Evolutionary conservation across 2,888 invertebrate species (phyloP).

Genomic region (Apotomis turbidana): DNA sequence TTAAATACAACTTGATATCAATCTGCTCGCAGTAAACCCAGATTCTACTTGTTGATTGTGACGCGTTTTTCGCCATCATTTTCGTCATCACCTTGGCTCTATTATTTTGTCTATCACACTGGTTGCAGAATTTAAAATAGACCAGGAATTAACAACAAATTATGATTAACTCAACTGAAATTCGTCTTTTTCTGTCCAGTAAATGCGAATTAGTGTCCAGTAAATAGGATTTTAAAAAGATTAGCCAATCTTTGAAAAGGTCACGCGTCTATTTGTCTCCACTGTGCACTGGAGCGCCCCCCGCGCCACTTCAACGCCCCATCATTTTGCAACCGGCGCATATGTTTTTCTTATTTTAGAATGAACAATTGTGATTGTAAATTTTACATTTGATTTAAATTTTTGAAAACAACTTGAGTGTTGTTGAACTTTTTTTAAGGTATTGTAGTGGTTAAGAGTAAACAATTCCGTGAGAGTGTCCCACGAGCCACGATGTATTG

Average conservation of each 20-base stretch:
- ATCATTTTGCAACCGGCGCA: conserved; percentile 56
- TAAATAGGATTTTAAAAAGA: conserved; percentile 54
- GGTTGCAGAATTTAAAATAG: too few relatives aligned
- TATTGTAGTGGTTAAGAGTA: conserved; percentile 48
- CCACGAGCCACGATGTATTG: conserved; percentile 46
- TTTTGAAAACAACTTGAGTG: conserved; percentile 59
- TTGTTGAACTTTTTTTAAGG: conserved; percentile 50
- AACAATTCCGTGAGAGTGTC: conserved; percentile 49
- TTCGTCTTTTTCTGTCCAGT: neutral
- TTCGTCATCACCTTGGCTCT: too few relatives aligned
- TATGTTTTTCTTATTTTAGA: conserved; percentile 69
- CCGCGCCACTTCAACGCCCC: conserved; percentile 52
- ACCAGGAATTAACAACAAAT: too few relatives aligned
- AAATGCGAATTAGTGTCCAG: conserved; percentile 44
- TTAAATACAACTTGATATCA: too few relatives aligned
- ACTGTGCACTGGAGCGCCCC: conserved; percentile 64
- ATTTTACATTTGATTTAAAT: conserved; percentile 58
- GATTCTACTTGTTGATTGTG: too few relatives aligned
- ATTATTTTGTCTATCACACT: too few relatives aligned
- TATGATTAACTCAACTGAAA: too few relatives aligned
- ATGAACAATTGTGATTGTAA: conserved; percentile 60
- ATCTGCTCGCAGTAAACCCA: too few relatives aligned
- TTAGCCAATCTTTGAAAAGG: conserved; percentile 54
- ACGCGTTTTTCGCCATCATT: too few relatives aligned
- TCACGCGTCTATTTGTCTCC: conserved; percentile 68